Evolutionary conservation across 2,113 vertebrate species (phyloP).

Genomic region (Eurypyga helias): DNA sequence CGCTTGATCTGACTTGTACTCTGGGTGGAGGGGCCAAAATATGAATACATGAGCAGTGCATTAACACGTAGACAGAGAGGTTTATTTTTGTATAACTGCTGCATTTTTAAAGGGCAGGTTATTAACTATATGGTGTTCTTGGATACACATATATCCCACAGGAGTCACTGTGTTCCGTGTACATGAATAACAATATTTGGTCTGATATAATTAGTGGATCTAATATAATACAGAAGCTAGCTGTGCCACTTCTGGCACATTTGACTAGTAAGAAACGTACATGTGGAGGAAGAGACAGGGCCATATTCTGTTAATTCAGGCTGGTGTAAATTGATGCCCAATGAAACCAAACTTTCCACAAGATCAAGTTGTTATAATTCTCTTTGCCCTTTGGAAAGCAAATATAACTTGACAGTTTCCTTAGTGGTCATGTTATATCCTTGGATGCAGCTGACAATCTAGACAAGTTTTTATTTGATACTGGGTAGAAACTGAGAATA

Average conservation of each 20-base stretch:
- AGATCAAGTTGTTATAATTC: background rate
- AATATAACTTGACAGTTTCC: background rate
- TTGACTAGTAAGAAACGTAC: background rate
- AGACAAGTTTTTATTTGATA: background rate
- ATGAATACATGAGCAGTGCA: background rate
- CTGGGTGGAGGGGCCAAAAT: background rate
- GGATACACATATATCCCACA: background rate
- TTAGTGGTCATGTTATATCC: background rate
- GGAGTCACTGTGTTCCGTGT: background rate
- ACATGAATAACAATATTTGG: background rate
- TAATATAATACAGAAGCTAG: background rate
- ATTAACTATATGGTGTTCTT: background rate
- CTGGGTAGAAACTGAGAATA: background rate
- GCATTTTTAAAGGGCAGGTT: background rate
- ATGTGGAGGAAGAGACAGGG: background rate
- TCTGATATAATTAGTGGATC: background rate
- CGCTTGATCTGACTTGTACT: background rate
- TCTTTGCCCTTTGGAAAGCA: background rate
- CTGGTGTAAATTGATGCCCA: background rate
- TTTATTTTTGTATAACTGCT: background rate
- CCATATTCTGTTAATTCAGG: background rate
- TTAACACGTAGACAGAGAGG: background rate
- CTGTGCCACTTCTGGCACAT: background rate
- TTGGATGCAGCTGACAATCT: background rate
- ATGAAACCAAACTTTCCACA: background rate